phyloP scores from a whole-genome alignment of 2,797 vertebrate species.

The Poecilia velifera region DNA sequence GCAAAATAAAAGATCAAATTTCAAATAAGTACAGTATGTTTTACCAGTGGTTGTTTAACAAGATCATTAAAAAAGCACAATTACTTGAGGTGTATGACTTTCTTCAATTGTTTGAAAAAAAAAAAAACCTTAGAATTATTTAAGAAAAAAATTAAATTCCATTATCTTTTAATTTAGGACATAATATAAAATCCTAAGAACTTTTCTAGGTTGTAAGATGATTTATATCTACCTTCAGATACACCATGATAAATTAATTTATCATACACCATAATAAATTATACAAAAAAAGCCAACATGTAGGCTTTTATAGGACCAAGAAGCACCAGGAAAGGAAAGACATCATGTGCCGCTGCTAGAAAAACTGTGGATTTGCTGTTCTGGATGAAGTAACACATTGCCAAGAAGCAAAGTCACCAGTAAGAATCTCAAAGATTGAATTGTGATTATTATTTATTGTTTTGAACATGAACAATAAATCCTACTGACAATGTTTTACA shows the following conservation, averaged over 20 bases:
- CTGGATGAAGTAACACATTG: not conserved
- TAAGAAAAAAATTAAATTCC: not conserved
- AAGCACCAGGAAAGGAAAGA: not conserved
- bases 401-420: not conserved
- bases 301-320: not conserved
- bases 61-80: not conserved
- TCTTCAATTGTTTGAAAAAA: not conserved
- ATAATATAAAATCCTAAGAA: not conserved
- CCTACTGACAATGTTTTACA: not conserved
- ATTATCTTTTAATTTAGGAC: not conserved
- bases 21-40: not conserved
- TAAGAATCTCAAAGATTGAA: not conserved
- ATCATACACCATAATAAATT: not conserved
- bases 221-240: not conserved
- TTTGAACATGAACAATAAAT: not conserved
- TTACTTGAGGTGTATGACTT: not conserved
- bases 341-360: not conserved
- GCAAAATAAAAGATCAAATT: not conserved
- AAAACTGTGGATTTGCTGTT: not conserved
- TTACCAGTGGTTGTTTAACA: not conserved
- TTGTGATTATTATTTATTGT: not conserved
- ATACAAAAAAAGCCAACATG: not conserved
- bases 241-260: not conserved
- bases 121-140: not conserved
- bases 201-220: not conserved